Evolutionary conservation across 1,140 invertebrate genomes (phyloP).

Genomic region (Saccostrea echinata): DNA sequence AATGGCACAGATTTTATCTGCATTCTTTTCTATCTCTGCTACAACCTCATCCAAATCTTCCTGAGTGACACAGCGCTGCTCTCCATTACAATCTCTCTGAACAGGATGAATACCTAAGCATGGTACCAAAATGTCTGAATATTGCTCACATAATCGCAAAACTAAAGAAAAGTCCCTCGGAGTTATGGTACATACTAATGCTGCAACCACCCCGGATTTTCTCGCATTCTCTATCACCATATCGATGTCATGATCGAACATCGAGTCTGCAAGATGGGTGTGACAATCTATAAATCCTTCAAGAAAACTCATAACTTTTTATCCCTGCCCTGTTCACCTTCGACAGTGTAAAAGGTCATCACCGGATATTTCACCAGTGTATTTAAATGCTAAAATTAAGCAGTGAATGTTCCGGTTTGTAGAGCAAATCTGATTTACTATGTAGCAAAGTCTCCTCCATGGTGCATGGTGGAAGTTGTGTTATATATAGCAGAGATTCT

Average conservation of each 20-base stretch:
- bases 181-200: slow-evolving; percentile 54
- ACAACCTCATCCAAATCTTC: slow-evolving; percentile 65
- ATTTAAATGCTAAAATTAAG: not conserved
- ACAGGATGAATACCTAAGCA: slow-evolving; percentile 77
- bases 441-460: too few relatives aligned
- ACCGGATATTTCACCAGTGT: not conserved
- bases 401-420: not conserved
- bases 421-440: too few relatives aligned
- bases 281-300: slow-evolving; percentile 61
- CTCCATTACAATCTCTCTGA: slow-evolving; percentile 57
- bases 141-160: slow-evolving; percentile 54
- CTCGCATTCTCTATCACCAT: slow-evolving; percentile 55
- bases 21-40: slow-evolving; percentile 64
- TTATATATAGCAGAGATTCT: too few relatives aligned
- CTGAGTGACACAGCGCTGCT: slow-evolving; percentile 44
- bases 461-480: too few relatives aligned
- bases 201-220: slow-evolving; percentile 49
- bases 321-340: not conserved
- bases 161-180: slow-evolving; percentile 56
- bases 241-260: slow-evolving; percentile 59
- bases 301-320: not conserved
- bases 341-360: not conserved
- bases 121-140: slow-evolving; percentile 62
- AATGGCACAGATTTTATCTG: slow-evolving; percentile 63
- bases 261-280: slow-evolving; percentile 58